phyloP scores from a whole-genome alignment of 2,113 vertebrate species.

The Himantopus leucocephalus region DNA sequence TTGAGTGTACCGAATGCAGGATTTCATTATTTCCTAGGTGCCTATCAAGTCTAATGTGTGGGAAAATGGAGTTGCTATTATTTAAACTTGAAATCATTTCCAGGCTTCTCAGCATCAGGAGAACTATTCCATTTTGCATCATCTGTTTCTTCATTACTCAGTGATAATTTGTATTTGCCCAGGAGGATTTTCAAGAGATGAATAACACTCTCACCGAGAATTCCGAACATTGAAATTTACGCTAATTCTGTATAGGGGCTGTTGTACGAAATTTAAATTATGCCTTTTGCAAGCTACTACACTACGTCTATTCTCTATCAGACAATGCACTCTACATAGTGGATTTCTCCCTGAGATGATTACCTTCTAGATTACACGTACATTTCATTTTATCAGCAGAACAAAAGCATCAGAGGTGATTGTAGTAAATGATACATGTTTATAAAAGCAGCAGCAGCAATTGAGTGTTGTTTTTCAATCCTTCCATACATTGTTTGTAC shows the following conservation, averaged over 20 bases:
- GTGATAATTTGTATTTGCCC: conserved; percentile 62
- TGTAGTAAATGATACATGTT: conserved; percentile 24
- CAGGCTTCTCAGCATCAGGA: conserved; percentile 31
- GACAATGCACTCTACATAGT: background rate
- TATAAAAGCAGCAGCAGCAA: conserved; percentile 28
- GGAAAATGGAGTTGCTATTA: conserved; percentile 34
- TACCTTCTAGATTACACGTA: conserved; percentile 35
- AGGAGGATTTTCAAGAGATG: conserved; percentile 50
- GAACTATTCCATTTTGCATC: conserved; percentile 44
- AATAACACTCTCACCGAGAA: background rate
- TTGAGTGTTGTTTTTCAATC: background rate
- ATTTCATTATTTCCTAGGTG: conserved; percentile 17
- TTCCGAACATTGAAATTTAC: conserved; percentile 18
- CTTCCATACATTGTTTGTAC: background rate
- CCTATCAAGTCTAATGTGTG: background rate
- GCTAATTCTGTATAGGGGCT: conserved; percentile 13
- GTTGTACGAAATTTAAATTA: conserved; percentile 60
- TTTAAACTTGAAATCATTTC: conserved; percentile 52
- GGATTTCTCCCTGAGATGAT: conserved; percentile 48
- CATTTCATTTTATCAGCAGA: conserved; percentile 58
- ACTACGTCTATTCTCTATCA: conserved; percentile 5
- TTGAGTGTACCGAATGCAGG: background rate
- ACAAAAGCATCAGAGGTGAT: conserved; percentile 41
- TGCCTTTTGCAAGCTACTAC: background rate
- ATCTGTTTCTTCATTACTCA: conserved; percentile 46